Evolutionary conservation across 2,113 vertebrate genomes (phyloP).

Genomic region (Naja naja): DNA sequence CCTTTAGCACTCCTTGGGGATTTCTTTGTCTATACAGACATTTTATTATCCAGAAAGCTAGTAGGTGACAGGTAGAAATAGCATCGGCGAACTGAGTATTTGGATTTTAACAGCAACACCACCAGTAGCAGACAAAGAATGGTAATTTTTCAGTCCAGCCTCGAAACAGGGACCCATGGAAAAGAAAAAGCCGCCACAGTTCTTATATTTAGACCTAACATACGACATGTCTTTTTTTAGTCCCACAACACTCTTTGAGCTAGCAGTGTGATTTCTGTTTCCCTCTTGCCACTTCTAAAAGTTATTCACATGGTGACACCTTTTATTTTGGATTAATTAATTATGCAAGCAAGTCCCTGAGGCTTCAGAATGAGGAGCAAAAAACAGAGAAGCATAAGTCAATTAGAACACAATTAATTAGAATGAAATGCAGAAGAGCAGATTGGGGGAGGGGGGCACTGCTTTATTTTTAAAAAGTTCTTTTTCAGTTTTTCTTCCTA

Average conservation of each 20-base stretch:
- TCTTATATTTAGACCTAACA: not conserved
- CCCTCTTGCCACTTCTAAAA: not conserved
- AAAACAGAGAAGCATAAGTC: not conserved
- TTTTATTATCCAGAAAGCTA: not conserved
- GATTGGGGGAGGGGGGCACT: too few relatives aligned
- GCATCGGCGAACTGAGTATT: not conserved
- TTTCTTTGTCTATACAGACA: not conserved
- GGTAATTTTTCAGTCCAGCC: not conserved
- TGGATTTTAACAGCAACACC: not conserved
- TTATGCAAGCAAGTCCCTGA: not conserved
- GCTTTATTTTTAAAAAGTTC: not conserved
- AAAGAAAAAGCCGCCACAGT: not conserved
- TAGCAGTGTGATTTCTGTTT: not conserved
- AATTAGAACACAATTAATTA: conserved; percentile 15
- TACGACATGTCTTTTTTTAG: conserved; percentile 20
- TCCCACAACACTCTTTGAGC: not conserved
- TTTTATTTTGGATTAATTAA: conserved; percentile 26
- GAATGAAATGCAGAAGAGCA: not conserved
- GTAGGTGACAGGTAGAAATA: too few relatives aligned
- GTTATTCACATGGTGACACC: conserved; percentile 16
- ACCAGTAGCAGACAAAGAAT: not conserved
- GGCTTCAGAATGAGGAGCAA: not conserved
- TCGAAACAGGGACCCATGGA: not conserved
- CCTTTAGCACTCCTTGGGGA: not conserved
- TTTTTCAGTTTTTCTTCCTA: not conserved